Conservation (phyloP, 2,888 invertebrate genomes). For the Lasiommata megera region DNA sequence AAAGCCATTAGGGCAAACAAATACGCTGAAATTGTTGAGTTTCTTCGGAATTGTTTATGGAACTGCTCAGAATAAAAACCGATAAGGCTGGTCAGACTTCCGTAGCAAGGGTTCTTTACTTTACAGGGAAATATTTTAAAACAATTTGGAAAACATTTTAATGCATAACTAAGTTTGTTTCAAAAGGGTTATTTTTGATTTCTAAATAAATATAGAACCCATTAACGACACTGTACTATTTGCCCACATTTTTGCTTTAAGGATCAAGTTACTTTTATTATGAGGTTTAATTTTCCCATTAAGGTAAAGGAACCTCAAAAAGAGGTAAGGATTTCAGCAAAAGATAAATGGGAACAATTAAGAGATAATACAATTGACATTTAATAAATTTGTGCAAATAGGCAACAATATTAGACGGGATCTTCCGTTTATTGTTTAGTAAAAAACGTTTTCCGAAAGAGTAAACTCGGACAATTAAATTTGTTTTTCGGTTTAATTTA, state of each 20-base stretch:
- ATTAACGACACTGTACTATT: no score
- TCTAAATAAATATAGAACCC: no score
- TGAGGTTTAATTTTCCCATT: no score
- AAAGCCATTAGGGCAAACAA: constrained; percentile 26
- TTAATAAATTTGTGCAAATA: not conserved
- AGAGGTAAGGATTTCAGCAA: constrained; percentile 24
- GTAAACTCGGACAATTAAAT: not conserved
- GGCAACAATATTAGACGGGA: not conserved
- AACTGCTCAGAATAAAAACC: constrained; percentile 13
- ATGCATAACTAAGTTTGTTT: no score
- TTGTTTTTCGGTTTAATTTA: constrained; percentile 8
- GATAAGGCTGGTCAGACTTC: no score
- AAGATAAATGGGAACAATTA: constrained; percentile 28
- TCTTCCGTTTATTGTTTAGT: not conserved
- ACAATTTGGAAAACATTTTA: no score
- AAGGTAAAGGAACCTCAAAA: constrained; percentile 9
- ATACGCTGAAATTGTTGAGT: constrained; percentile 24
- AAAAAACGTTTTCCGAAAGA: not conserved
- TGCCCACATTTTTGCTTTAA: no score
- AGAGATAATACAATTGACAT: constrained; percentile 10
- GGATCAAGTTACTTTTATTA: no score
- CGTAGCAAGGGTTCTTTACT: no score
- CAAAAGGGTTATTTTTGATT: no score
- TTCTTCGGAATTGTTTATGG: constrained; percentile 24
- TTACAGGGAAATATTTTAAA: no score